phyloP scores from a whole-genome alignment of 2,888 invertebrate species.

The Pogonocherus hispidulus region DNA sequence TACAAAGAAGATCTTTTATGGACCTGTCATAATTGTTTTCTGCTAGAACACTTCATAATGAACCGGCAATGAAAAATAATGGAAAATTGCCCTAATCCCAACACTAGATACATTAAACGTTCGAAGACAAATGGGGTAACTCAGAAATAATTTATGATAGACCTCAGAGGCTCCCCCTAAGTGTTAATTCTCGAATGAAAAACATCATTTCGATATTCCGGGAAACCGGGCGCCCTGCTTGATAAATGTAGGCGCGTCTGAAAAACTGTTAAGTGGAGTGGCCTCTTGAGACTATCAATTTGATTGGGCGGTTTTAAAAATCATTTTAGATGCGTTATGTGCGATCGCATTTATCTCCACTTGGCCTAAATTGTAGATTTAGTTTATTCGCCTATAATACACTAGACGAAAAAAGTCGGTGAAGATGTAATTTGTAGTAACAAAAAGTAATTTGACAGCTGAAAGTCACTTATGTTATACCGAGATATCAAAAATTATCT shows the following conservation, averaged over 20 bases:
- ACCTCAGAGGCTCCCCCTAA: background rate
- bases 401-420: background rate
- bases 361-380: background rate
- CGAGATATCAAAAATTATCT: no score
- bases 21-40: no score
- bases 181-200: slow-evolving; percentile 6
- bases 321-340: background rate
- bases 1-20: no score
- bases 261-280: background rate
- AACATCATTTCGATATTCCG: slow-evolving; percentile 6
- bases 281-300: background rate
- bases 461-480: no score
- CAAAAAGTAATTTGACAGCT: no score
- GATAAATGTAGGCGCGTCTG: background rate
- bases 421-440: no score
- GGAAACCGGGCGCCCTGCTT: background rate
- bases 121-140: background rate
- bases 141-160: slow-evolving; percentile 2
- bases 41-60: no score
- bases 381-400: background rate
- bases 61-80: background rate
- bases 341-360: background rate
- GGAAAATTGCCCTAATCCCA: background rate
- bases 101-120: background rate
- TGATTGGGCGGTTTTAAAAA: background rate